Evolutionary conservation across 2,113 vertebrate genomes (phyloP), one percentile per base, ranked within the genome.

Genomic region (Drymodes brunneopygia): DNA sequence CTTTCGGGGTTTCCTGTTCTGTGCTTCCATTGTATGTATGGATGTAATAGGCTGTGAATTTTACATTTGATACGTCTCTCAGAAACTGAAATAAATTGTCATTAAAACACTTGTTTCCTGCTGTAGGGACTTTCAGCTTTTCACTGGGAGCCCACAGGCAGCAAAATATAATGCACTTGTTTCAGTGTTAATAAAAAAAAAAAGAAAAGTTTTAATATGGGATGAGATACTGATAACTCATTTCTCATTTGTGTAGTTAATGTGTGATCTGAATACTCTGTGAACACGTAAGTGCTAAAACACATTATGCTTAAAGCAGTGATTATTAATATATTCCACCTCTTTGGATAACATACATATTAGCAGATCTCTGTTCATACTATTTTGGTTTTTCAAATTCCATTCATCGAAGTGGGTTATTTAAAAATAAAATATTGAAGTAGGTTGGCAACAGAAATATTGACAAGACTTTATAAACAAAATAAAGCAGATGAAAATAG

Each of bases 171-270:
- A 73, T 40, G 11, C 13, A 48, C 21, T 77, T 48, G 9, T 77
- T 82, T 88, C 78, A 35, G 2, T 82, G 47, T 29, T 71, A n/a
- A 67, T 54, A 14, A 48, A 66, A 36, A 67, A 67, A 36, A 23
- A 16, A 2, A 23, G 31, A 6, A 11, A 56, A 33, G 28, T 78
- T 67, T 86, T 33, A 62, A 10, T 62, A 50, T 84, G n/a, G 33
- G 66, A 48, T 85, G 29, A 90, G 38, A 61, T 51, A 48, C 9
- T 47, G 54, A 42, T 82, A 66, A 80, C 73, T 91, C 71, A 62
- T 92, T 95, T 91, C 73, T 91, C 71, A 62, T 92, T 95, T 91
- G 70, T 40, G 29, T 81, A 79, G 65, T 31, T 62, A 33, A 33
- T 90, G 70, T 36, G 50, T 72, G 45, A 84, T 90, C 44, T 86